A percentile compares a stretch with the other conserved stretches of the same genome.
These are phyloP conservation scores for Rhynchonema sp. DNA, from an alignment of 2,888 invertebrate species.

Conservation along the genomic window DNA sequence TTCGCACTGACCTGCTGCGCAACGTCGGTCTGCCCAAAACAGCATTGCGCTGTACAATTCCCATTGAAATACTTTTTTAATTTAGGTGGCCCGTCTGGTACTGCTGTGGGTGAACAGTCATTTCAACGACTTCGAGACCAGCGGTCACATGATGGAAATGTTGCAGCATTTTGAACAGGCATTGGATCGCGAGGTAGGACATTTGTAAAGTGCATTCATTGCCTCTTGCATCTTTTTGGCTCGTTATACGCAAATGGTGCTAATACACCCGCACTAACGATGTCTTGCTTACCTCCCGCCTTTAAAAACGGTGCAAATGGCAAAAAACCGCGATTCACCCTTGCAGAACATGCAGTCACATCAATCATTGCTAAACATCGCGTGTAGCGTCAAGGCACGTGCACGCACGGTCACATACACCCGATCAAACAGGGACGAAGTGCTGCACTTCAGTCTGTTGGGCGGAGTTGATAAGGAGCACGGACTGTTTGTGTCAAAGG, in stretches of 20 bases:
- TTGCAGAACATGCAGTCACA: slow-evolving; percentile 53
- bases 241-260: background rate
- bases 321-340: no score
- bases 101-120: slow-evolving; percentile 97
- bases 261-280: background rate
- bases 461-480: slow-evolving; percentile 79
- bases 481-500: slow-evolving; percentile 83
- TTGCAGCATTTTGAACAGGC: slow-evolving; percentile 71
- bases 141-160: slow-evolving; percentile 84
- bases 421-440: slow-evolving; percentile 72
- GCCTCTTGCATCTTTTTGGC: background rate
- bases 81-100: slow-evolving; percentile 74
- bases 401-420: slow-evolving; percentile 75
- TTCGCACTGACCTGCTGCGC: no score
- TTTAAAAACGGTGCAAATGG: no score
- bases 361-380: slow-evolving; percentile 61
- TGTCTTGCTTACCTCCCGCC: background rate
- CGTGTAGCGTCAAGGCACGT: slow-evolving; percentile 87
- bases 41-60: background rate
- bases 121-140: slow-evolving; percentile 89
- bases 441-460: slow-evolving; percentile 68
- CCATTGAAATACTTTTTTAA: background rate
- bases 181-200: slow-evolving; percentile 44
- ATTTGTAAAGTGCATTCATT: background rate
- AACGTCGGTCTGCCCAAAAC: no score